Evolutionary conservation across 2,113 vertebrate species (phyloP).

Genomic region (Hippocampus mohnikei): DNA sequence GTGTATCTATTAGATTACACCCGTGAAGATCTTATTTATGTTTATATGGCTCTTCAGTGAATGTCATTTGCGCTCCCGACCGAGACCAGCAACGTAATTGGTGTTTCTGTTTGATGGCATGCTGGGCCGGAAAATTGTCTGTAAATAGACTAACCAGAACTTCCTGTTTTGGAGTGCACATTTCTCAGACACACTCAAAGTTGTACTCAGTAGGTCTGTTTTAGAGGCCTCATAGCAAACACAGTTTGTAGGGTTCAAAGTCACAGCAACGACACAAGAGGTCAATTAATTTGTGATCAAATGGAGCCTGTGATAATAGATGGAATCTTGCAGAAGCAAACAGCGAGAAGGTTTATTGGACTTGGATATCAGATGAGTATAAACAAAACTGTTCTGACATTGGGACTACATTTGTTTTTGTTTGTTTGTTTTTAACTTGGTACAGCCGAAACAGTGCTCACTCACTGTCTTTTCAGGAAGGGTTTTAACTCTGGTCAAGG

Average conservation of each 20-base stretch:
- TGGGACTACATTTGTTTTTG: not conserved
- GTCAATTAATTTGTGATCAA: not conserved
- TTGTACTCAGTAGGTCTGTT: not conserved
- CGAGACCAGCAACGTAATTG: not conserved
- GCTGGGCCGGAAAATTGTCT: constrained; percentile 1
- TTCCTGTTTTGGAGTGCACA: not conserved
- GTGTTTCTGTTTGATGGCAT: not conserved
- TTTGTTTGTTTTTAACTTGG: not conserved
- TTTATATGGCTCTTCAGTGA: not conserved
- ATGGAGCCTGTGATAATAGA: not conserved
- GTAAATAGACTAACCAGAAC: not conserved
- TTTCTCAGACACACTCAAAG: not conserved
- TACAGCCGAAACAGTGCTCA: not conserved
- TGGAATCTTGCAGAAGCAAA: not conserved
- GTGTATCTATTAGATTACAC: not conserved
- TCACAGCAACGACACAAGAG: not conserved
- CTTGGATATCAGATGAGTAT: not conserved
- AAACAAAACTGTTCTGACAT: not conserved
- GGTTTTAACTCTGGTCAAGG: not conserved
- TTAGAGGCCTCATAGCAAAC: not conserved
- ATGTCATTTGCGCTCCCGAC: not conserved
- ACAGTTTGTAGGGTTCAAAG: not conserved
- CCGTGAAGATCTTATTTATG: not conserved
- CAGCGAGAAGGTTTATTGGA: not conserved
- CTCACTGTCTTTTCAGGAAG: not conserved